Conservation (phyloP, 2,113 vertebrate genomes). For the Stigmatopora nigra region DNA sequence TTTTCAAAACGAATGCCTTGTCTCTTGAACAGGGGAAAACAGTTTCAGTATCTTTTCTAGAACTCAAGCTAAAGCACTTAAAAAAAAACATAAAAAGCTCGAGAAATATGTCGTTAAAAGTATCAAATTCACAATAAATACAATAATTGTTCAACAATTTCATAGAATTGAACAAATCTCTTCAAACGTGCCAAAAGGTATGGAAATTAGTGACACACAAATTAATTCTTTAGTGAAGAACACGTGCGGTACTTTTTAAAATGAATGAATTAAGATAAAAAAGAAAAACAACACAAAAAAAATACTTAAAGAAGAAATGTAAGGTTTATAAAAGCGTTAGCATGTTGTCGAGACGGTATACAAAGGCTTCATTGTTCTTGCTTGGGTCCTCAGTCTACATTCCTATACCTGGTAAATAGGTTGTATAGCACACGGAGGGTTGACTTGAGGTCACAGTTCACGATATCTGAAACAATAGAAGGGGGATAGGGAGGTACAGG, state of each 20-base stretch:
- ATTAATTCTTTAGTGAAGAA: background rate
- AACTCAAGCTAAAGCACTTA: slow-evolving; percentile 41
- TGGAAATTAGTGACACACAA: background rate
- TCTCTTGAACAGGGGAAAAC: background rate
- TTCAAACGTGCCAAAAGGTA: background rate
- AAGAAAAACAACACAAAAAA: slow-evolving; percentile 18
- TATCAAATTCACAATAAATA: slow-evolving; percentile 55
- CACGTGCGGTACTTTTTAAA: slow-evolving; percentile 8
- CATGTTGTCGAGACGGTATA: slow-evolving; percentile 7
- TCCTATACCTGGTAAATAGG: slow-evolving; percentile 94
- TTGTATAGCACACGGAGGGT: slow-evolving; percentile 95
- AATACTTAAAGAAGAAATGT: background rate
- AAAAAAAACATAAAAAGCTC: background rate
- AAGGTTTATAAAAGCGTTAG: slow-evolving; percentile 12
- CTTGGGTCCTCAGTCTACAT: slow-evolving; percentile 70
- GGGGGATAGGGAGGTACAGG: too few species aligned
- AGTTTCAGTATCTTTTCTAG: background rate
- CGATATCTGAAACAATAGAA: slow-evolving; percentile 76
- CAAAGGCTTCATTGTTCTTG: slow-evolving; percentile 7
- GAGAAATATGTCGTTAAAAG: background rate
- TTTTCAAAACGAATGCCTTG: background rate
- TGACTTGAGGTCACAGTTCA: slow-evolving; percentile 97
- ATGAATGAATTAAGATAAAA: slow-evolving; percentile 11
- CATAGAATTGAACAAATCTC: background rate
- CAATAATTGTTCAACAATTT: slow-evolving; percentile 4